Base-by-base conservation (phyloP, 2,888 invertebrate species). In the Thysanoteuthis rhombus region DNA sequence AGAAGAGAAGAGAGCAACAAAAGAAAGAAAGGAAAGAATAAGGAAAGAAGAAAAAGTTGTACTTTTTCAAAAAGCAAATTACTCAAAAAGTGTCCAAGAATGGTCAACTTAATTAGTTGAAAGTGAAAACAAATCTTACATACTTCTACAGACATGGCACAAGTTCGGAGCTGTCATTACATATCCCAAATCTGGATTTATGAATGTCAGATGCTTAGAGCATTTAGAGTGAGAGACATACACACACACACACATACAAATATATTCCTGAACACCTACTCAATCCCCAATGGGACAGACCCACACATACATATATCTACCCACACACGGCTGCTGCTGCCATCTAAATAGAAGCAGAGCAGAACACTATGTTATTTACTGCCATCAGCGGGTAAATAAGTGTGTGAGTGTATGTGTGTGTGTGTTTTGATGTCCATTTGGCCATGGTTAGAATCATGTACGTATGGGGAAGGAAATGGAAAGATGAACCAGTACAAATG, bases 131-230 rank as follows among this genome's bases (percentile, higher is more conserved):
- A 75, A n/a, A 75, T n/a, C 0, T n/a, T 12, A 75, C 75, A n/a
- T n/a, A 75, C 75, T 75, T 75, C 75, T 75, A 75, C 75, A n/a
- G 75, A 75, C 75, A 75, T 75, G 75, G n/a, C 75, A 75, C n/a
- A 32, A n/a, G 75, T n/a, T 75, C 16, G 32, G 32, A 16, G 32
- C 75, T 75, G 75, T 75, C 75, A 75, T 75, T 32, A 58, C 58
- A 28, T 58, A 75, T 75, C 75, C 75, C 32, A 75, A 75, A 75
- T 75, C 32, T n/a, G n/a, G 75, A 75, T 75, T 75, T 75, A n/a
- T n/a, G 75, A 75, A 32, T n/a, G 75, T 12, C 10, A 75, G 75
- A 75, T 32, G n/a, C 32, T n/a, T 12, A 75, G n/a, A 75, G 75
- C 47, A 75, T 8, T n/a, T 6, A 75, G 16, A 0, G n/a, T n/a